These are phyloP conservation scores for Dynastes hyllus DNA, from an alignment of 2,888 invertebrate genomes.

Conservation along the genomic window DNA sequence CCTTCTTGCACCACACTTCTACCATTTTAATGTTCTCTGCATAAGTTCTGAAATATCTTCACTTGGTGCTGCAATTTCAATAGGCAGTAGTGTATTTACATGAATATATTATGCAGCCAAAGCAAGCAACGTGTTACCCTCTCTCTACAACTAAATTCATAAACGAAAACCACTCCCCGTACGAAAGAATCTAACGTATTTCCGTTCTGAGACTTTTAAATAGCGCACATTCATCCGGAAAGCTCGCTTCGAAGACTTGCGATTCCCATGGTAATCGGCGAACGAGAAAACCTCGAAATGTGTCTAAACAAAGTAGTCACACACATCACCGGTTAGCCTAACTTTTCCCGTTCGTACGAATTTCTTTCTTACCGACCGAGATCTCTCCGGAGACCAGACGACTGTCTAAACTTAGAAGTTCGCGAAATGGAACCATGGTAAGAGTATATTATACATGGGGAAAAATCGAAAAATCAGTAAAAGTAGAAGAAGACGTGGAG, in stretches of 20 bases:
- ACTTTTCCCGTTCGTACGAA: slow-evolving; percentile 11
- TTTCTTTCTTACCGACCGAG: slow-evolving; percentile 19
- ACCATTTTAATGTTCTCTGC: no score
- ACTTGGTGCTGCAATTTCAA: no score
- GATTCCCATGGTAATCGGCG: slow-evolving; percentile 1
- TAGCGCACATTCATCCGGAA: no score
- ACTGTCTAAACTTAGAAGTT: slow-evolving; percentile 61
- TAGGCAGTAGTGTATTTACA: no score
- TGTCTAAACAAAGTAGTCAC: slow-evolving; percentile 43
- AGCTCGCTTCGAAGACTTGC: neutral
- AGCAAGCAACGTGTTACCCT: no score
- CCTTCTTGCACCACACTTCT: no score
- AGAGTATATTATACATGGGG: neutral
- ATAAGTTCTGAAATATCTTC: no score
- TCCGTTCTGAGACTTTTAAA: no score
- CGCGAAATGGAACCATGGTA: slow-evolving; percentile 9
- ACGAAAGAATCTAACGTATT: no score
- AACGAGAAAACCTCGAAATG: slow-evolving; percentile 3
- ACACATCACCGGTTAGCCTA: slow-evolving; percentile 45
- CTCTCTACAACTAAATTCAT: no score
- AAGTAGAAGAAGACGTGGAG: slow-evolving; percentile 18
- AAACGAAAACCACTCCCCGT: no score
- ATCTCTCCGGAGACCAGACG: slow-evolving; percentile 52
- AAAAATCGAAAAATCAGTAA: neutral
- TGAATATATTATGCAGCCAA: no score